Conservation (phyloP, 2,888 invertebrate species). For the Salpingus planirostris region DNA sequence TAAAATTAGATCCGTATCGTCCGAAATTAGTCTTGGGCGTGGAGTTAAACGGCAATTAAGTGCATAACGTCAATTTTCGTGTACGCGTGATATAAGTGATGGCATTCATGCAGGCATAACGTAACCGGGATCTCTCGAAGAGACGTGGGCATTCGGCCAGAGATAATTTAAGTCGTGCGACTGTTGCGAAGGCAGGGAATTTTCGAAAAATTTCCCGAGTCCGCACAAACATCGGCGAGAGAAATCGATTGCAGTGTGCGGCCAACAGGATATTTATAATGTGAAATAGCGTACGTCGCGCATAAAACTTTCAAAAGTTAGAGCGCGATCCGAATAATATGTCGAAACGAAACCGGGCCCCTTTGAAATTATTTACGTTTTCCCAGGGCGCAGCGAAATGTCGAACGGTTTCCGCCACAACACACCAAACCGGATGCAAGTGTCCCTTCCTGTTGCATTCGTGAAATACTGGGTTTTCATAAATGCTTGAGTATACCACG, state of each 20-base stretch:
- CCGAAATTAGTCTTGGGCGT: too few relatives aligned
- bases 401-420: slow-evolving; percentile 3
- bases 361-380: too few relatives aligned
- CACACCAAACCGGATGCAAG: slow-evolving; percentile 17
- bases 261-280: neutral
- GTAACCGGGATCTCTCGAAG: slow-evolving; percentile 5
- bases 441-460: slow-evolving; percentile 19
- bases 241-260: slow-evolving; percentile 7
- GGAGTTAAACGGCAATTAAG: too few relatives aligned
- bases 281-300: too few relatives aligned
- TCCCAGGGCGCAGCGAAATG: too few relatives aligned
- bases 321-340: too few relatives aligned
- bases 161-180: slow-evolving; percentile 1
- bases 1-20: too few relatives aligned
- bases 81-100: slow-evolving; percentile 9
- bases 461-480: too few relatives aligned
- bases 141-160: slow-evolving; percentile 7
- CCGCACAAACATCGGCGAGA: too few relatives aligned
- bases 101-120: slow-evolving; percentile 10
- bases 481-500: too few relatives aligned
- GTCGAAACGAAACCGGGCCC: too few relatives aligned
- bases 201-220: slow-evolving; percentile 8
- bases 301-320: too few relatives aligned
- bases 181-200: slow-evolving; percentile 4
- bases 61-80: slow-evolving; percentile 5